Conservation (phyloP, 1,140 invertebrate genomes). For the Caerostris darwini region DNA sequence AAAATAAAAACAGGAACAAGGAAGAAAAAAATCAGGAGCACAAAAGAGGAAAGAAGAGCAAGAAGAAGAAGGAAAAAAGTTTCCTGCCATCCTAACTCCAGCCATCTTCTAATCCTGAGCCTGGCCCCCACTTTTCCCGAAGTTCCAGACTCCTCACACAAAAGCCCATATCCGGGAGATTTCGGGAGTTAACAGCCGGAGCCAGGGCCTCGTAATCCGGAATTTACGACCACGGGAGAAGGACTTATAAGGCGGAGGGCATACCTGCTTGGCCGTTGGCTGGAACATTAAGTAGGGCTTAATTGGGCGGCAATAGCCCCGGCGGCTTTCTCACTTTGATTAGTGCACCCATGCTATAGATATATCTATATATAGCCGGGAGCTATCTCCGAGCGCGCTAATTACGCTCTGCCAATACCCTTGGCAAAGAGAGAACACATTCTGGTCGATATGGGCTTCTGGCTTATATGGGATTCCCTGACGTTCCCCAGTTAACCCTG, state of each 20-base stretch:
- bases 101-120: conserved; percentile 71
- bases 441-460: conserved; percentile 60
- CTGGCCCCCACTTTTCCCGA: conserved; percentile 1
- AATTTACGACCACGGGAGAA: conserved; percentile 72
- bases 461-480: conserved; percentile 30
- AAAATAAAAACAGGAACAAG: conserved; percentile 32
- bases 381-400: conserved; percentile 63
- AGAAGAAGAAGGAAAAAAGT: conserved; percentile 53
- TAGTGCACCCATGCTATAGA: conserved; percentile 68
- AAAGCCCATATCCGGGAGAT: conserved; percentile 76
- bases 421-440: conserved; percentile 20
- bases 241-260: conserved; percentile 68
- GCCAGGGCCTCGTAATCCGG: conserved; percentile 73
- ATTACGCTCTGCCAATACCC: conserved; percentile 75
- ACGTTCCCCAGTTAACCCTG: conserved; percentile 43
- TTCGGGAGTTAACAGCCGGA: conserved; percentile 75
- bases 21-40: conserved; percentile 24
- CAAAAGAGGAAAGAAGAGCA: conserved; percentile 14
- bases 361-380: conserved; percentile 69
- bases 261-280: conserved; percentile 74
- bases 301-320: conserved; percentile 76
- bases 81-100: conserved; percentile 40
- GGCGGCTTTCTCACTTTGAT: conserved; percentile 75
- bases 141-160: conserved; percentile 57
- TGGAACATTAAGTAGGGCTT: conserved; percentile 77